A percentile compares a stretch with the other conserved stretches of the same genome.
These are phyloP conservation scores for Stegana nigrithorax DNA, from an alignment of 2,888 invertebrate species.

Conservation along the genomic window DNA sequence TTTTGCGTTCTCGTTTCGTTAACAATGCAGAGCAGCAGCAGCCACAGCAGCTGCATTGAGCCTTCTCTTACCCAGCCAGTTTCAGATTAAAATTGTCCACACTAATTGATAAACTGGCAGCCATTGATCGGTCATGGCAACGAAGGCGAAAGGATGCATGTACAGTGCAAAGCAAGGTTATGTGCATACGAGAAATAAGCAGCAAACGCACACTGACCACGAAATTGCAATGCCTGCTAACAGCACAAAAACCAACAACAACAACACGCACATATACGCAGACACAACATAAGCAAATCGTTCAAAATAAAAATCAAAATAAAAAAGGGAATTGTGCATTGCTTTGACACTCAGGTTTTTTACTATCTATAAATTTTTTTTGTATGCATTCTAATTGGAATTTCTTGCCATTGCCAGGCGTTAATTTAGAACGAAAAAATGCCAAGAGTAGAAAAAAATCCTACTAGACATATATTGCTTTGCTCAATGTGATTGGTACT, in stretches of 20 bases:
- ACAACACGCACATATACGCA: too few relatives aligned
- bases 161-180: not conserved
- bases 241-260: too few relatives aligned
- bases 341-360: not conserved
- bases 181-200: not conserved
- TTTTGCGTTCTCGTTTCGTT: too few relatives aligned
- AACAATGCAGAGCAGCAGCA: too few relatives aligned
- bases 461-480: too few relatives aligned
- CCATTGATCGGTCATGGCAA: not conserved
- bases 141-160: not conserved
- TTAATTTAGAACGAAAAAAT: not conserved
- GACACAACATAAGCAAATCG: not conserved
- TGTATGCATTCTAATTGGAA: not conserved
- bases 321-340: too few relatives aligned
- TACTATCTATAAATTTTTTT: not conserved
- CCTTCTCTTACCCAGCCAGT: not conserved
- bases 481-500: not conserved
- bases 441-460: too few relatives aligned
- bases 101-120: constrained; percentile 13
- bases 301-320: not conserved
- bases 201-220: not conserved
- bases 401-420: not conserved
- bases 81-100: constrained; percentile 8
- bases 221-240: constrained; percentile 6
- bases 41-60: not conserved